Evolutionary conservation across 1,140 invertebrate genomes (phyloP), one percentile per base, ranked within the genome.

Genomic region (Pseudomyrmex gracilis): DNA sequence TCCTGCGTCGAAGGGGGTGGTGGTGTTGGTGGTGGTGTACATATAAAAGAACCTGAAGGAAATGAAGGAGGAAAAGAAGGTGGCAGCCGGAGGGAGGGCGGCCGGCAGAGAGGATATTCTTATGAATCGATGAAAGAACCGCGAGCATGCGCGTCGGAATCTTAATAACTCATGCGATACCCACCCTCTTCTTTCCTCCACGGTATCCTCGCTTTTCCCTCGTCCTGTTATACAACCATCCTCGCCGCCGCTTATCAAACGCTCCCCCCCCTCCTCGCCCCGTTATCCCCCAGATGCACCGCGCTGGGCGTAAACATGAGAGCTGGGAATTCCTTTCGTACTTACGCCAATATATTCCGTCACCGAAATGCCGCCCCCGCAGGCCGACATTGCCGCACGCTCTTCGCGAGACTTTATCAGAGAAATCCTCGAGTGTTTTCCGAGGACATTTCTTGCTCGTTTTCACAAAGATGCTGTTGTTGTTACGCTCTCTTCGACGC

Each of bases 101-200:
- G 90, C 85, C 86, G 85, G 82, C 89, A 71, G 83, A 85, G 90
- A 93, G 91, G 91, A 93, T 93, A 93, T 93, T 93, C 92, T 93
- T 93, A 93, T 93, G 92, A 93, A 93, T 93, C 93, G 92, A 93
- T 93, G 93, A 93, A 92, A 92, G 93, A 93, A 92, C 90, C 91
- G 90, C 90, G 93, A 92, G 93, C 93, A 93, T 93, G 93, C 93
- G 93, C 92, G 87, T 78, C 85, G 89, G 89, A 92, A 93, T 93
- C 92, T 93, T 93, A 93, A 93, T 93, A 93, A 93, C 91, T 92
- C 91, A 93, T 93, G 90, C 91, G 91, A 91, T 91, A 91, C 89
- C 87, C 90, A 88, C 91, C 17, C 20, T 17, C 20, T 3, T 12
- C 20, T 12, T 10, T 5, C 58, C 22, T 61, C 22, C 57, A n/a